Base-by-base conservation (phyloP, 1,140 invertebrate species). In the Tigriopus japonicus region DNA sequence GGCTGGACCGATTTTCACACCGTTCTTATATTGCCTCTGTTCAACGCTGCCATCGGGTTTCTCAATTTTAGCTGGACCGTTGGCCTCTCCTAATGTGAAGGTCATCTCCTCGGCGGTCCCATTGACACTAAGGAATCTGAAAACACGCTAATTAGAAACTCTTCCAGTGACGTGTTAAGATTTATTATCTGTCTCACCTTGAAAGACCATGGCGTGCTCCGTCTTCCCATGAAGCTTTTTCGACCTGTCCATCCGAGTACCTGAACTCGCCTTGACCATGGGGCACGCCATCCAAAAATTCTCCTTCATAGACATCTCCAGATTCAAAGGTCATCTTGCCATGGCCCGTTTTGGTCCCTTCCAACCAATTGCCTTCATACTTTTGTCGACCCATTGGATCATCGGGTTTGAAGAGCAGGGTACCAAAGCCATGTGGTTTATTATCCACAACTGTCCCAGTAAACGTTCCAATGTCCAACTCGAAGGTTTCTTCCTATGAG, bases 231-330 rank as follows among this genome's bases (percentile, higher is more conserved):
- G 15, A n/a, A 6, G 17, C 52, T 7, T 17, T 28, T 28, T 54
- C 52, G 1, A 54, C 24, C 7, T 54, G 15, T n/a, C 52, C 52
- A 21, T 17, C 24, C n/a, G n/a, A 17, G 24, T 54, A 54, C 15
- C 14, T 21, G 14, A 54, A 54, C 6, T 19, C 14, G 2, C 52
- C 52, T 21, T 21, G 17, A n/a, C 52, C 52, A 54, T 54, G 52
- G 3, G 52, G 52, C 6, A 54, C n/a, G 24, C 24, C 24, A 54
- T 54, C 24, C 17, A 21, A 17, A 54, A 54, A 54, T 17, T 2
- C 52, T 21, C 52, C 52, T 6, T 54, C 24, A 24, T 54, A 54
- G 15, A 54, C 52, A 24, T 54, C 52, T n/a, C 52, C 52, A 21
- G 52, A 19, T 6, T 3, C 24, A 14, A 54, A 54, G 19, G 23